A percentile compares a stretch with the other conserved stretches of the same genome.
These are phyloP conservation scores for Oncorhynchus mykiss DNA, from an alignment of 2,113 vertebrate genomes.

Conservation along the genomic window DNA sequence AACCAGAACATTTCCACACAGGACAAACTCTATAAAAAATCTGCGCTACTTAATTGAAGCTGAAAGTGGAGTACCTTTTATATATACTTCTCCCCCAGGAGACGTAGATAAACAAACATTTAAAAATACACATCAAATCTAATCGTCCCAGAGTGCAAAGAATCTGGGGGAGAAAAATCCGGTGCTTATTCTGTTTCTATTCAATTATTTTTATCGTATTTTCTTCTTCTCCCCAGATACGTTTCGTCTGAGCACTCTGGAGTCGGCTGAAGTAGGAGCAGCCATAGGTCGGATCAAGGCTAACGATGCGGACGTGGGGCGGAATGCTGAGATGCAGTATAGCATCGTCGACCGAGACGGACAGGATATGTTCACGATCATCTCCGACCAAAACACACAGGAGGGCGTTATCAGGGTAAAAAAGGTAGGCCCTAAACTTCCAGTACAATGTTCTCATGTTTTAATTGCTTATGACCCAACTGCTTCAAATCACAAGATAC, in stretches of 20 bases:
- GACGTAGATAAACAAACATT: slow-evolving; percentile 26
- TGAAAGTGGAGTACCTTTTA: slow-evolving; percentile 42
- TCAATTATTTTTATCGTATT: not conserved
- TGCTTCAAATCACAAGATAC: not conserved
- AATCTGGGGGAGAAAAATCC: not conserved
- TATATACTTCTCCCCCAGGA: slow-evolving; percentile 9
- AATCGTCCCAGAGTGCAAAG: not conserved
- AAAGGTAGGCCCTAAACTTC: slow-evolving; percentile 75
- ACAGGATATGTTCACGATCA: slow-evolving; percentile 85
- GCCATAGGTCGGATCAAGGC: slow-evolving; percentile 91
- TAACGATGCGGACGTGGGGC: slow-evolving; percentile 86
- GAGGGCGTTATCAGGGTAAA: slow-evolving; percentile 93
- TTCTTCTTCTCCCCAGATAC: slow-evolving; percentile 71
- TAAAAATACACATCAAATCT: not conserved
- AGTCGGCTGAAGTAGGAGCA: slow-evolving; percentile 84
- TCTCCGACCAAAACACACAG: slow-evolving; percentile 90
- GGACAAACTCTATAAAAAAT: slow-evolving; percentile 1
- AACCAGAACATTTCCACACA: not conserved
- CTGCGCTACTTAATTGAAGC: slow-evolving; percentile 39
- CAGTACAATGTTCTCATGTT: slow-evolving; percentile 12
- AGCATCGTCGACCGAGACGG: slow-evolving; percentile 82
- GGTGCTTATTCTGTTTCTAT: not conserved
- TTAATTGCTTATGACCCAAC: not conserved
- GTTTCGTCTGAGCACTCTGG: slow-evolving; percentile 84
- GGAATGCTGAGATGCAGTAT: slow-evolving; percentile 90